Conservation (phyloP, 2,888 invertebrate genomes). For the Coleophora deauratella region DNA sequence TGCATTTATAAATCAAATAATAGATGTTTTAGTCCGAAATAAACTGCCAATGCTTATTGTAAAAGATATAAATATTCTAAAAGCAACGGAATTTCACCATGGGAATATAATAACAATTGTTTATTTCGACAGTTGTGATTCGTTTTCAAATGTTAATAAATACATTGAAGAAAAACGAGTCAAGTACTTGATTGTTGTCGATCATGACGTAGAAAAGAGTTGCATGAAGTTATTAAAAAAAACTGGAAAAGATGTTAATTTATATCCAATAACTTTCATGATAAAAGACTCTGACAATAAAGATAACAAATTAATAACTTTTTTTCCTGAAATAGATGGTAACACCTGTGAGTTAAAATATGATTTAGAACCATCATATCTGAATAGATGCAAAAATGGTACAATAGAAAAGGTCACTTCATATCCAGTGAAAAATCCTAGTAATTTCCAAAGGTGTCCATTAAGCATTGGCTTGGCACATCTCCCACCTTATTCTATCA, state of each 20-base stretch:
- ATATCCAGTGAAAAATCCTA: constrained; percentile 33
- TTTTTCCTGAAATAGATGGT: constrained; percentile 30
- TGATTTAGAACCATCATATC: constrained; percentile 14
- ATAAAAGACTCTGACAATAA: constrained; percentile 16
- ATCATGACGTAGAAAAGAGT: constrained; percentile 1
- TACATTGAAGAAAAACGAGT: constrained; percentile 20
- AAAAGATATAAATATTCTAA: constrained; percentile 10
- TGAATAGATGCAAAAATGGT: constrained; percentile 34
- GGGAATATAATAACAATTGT: constrained; percentile 19
- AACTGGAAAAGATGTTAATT: constrained; percentile 20
- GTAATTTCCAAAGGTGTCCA: constrained; percentile 40
- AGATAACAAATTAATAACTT: constrained; percentile 21
- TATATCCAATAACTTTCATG: constrained; percentile 32
- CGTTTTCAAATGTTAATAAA: constrained; percentile 15
- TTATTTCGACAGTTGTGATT: constrained; percentile 22
- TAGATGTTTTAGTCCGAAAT: constrained; percentile 14
- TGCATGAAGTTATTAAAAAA: constrained; percentile 16
- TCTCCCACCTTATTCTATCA: constrained; percentile 36
- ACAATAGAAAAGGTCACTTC: constrained; percentile 14
- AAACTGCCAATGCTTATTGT: constrained; percentile 17
- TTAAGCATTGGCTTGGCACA: constrained; percentile 39
- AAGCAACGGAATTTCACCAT: constrained; percentile 8
- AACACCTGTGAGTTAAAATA: constrained; percentile 26
- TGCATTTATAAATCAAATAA: constrained; percentile 17
- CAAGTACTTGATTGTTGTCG: constrained; percentile 26